Base-by-base conservation (phyloP, 2,113 vertebrate genomes). In the Phrynosoma platyrhinos region DNA sequence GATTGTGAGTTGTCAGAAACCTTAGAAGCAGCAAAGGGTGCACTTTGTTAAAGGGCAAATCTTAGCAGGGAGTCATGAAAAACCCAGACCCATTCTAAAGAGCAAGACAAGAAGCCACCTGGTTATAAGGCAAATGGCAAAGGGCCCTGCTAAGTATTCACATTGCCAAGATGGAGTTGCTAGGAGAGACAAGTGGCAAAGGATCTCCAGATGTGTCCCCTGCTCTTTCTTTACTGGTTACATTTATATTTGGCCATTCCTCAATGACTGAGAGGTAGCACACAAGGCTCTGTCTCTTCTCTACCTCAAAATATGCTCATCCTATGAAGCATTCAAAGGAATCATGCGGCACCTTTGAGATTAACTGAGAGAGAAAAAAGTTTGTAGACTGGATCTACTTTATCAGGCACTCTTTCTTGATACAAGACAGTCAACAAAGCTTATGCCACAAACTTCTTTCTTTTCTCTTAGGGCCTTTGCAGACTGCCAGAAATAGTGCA, bases 11-110 rank as follows among this genome's bases (percentile, higher is more conserved):
- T 88, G 77, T 77, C 92, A 83, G 78, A 74, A 77, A 82, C 42
- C 72, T 85, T 72, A 88, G 78, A 92, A 89, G 90, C 52, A 83
- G 87, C 85, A 84, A 42, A 27, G 88, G 85, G 85, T 36, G 47
- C 20, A 69, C 75, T 93, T 91, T 69, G 86, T 90, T 86, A 87
- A 90, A 92, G 85, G 40, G 66, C 36, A 91, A 82, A 90, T 47
- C 76, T 78, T 81, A 92, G 68, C 18, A 88, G 78, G 87, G 52
- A 81, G 87, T 20, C 21, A 52, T 14, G 36, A 80, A 52, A 88
- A 76, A 82, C 87, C 84, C 88, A 62, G 76, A 0, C 27, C 23
- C 27, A 23, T 42, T 72, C 75, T 85, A 25, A 23, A 2, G 55
- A 82, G 86, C 89, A 53, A 62, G 82, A 81, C 10, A 62, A 47